Percentiles rank a stretch among this genome's conserved stretches.
Evolutionary conservation across 92 coral and sea anemone genomes (phyloP).

Genomic region (Palythoa caribaeorum): DNA sequence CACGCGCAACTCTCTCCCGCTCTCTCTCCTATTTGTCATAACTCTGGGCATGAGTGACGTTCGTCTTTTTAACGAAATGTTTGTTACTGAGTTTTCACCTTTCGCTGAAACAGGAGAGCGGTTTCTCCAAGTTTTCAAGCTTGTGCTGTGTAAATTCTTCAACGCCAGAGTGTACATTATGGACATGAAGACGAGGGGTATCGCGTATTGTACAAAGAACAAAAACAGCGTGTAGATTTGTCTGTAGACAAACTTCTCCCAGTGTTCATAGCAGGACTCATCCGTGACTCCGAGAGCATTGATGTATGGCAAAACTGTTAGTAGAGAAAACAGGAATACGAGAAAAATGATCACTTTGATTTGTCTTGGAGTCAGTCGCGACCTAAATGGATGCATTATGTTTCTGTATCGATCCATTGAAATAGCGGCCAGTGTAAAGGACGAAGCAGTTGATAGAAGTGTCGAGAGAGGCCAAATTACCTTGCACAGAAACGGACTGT

Average conservation of each 20-base stretch:
- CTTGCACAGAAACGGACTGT: constrained; percentile 82
- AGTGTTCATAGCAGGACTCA: constrained; percentile 69
- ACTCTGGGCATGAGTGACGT: constrained; percentile 12
- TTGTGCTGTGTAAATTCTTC: constrained; percentile 73
- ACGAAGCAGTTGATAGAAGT: constrained; percentile 84
- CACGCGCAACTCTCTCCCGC: neutral
- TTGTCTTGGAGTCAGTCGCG: constrained; percentile 77
- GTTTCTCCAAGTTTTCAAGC: constrained; percentile 60
- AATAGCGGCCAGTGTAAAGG: constrained; percentile 88
- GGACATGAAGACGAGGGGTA: constrained; percentile 82
- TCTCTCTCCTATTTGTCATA: neutral
- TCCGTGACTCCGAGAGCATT: constrained; percentile 63
- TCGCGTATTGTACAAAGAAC: constrained; percentile 78
- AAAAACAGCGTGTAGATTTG: constrained; percentile 78
- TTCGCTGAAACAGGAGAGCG: constrained; percentile 14
- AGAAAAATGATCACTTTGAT: constrained; percentile 73
- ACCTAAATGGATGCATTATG: constrained; percentile 91
- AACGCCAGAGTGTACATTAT: constrained; percentile 84
- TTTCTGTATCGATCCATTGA: constrained; percentile 94
- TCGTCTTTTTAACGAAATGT: neutral
- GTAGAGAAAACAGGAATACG: constrained; percentile 68
- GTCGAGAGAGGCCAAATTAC: constrained; percentile 87
- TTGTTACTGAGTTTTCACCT: neutral
- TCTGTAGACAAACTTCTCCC: constrained; percentile 72
- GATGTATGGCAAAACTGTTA: constrained; percentile 81